Evolutionary conservation across 1,140 invertebrate species (phyloP).

Genomic region (Aphelenchoides avenae): DNA sequence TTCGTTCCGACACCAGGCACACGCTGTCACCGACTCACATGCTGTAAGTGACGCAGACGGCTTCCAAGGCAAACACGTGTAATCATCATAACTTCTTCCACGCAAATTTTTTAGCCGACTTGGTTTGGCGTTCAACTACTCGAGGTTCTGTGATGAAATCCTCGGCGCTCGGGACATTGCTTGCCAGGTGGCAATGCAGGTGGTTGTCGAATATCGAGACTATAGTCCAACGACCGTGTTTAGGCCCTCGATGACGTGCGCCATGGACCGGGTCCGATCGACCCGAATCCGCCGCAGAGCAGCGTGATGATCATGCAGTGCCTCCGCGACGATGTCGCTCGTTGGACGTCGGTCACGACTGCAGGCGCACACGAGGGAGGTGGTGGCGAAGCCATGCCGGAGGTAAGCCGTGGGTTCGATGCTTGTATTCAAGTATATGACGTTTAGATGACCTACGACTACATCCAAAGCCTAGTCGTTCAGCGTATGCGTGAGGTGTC

Average conservation of each 20-base stretch:
- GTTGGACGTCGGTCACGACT: slow-evolving; percentile 29
- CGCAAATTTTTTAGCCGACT: too few relatives aligned
- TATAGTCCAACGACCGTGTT: slow-evolving; percentile 31
- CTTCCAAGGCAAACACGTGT: too few relatives aligned
- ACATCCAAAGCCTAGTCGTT: too few relatives aligned
- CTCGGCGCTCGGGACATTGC: slow-evolving; percentile 95
- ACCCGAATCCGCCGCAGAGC: slow-evolving; percentile 96
- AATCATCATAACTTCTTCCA: too few relatives aligned
- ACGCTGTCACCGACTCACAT: too few relatives aligned
- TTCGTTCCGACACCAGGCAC: too few relatives aligned
- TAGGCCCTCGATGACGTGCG: slow-evolving; percentile 96
- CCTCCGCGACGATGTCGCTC: slow-evolving; percentile 62
- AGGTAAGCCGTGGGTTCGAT: too few relatives aligned
- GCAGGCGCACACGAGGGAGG: slow-evolving; percentile 16
- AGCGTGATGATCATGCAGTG: slow-evolving; percentile 98
- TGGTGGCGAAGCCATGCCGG: slow-evolving; percentile 4
- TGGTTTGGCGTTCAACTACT: slow-evolving; percentile 97
- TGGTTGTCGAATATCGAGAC: slow-evolving; percentile 60
- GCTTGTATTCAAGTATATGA: too few relatives aligned
- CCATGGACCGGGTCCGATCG: too few relatives aligned
- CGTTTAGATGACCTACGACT: too few relatives aligned
- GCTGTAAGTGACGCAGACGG: slow-evolving; percentile 94
- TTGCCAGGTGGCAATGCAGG: slow-evolving; percentile 96
- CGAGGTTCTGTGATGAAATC: slow-evolving; percentile 98
- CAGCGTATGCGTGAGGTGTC: too few relatives aligned